Percentiles rank a stretch among this genome's conserved stretches.
Conservation (phyloP, 2,797 vertebrate genomes). For the Falco cherrug region DNA sequence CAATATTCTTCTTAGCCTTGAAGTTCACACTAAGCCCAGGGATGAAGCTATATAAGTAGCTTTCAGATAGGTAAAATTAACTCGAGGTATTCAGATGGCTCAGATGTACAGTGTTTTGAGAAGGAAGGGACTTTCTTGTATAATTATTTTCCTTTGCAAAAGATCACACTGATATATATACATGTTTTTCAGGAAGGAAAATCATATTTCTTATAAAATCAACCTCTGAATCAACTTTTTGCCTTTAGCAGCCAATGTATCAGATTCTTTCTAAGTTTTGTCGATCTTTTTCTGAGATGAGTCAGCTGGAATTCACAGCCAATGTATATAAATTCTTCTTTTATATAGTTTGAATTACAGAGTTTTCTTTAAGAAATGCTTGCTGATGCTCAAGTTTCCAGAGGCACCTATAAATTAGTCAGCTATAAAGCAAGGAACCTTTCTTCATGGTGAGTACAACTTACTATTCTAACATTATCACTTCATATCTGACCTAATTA, state of each 20-base stretch:
- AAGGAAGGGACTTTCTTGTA: background rate
- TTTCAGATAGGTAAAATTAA: background rate
- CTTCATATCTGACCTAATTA: constrained; percentile 31
- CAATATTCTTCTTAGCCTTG: background rate
- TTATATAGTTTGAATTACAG: background rate
- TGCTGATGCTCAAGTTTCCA: background rate
- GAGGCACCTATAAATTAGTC: background rate
- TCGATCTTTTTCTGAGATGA: background rate
- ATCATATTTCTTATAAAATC: background rate
- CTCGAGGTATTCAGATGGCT: background rate
- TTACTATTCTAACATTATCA: constrained; percentile 28
- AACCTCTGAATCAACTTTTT: background rate
- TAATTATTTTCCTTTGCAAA: background rate
- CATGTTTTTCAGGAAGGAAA: background rate
- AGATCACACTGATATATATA: background rate
- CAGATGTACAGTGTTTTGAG: background rate
- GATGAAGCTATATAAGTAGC: background rate
- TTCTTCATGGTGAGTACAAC: background rate
- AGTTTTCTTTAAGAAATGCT: background rate
- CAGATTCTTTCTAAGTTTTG: background rate
- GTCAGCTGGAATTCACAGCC: constrained; percentile 1
- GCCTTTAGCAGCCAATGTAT: background rate
- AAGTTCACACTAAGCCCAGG: background rate
- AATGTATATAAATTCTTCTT: constrained; percentile 6
- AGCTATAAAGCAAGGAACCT: background rate